Percentiles rank a stretch among this genome's conserved stretches.
Evolutionary conservation across 2,797 vertebrate species (phyloP).

Genomic region (Lithobates sylvaticus): DNA sequence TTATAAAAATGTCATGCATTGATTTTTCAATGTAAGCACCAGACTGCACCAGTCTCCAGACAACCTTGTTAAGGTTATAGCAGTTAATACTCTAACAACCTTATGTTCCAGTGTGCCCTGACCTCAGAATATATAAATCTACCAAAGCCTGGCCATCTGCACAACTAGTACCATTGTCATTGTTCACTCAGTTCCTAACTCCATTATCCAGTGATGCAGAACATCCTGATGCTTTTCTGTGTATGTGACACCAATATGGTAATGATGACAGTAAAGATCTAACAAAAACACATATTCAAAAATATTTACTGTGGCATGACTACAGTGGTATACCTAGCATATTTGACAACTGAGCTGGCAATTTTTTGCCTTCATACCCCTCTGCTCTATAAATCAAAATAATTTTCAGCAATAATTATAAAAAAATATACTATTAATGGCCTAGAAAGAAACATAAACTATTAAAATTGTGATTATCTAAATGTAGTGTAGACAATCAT

Average conservation of each 20-base stretch:
- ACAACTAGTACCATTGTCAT: not conserved
- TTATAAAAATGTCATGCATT: not conserved
- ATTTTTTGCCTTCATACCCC: too few species aligned
- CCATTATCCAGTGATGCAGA: conserved; percentile 36
- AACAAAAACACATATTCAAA: too few species aligned
- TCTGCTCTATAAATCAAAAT: too few species aligned
- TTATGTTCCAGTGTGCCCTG: conserved; percentile 15
- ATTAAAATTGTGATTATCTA: not conserved
- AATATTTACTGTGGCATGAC: not conserved
- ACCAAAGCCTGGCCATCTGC: conserved; percentile 32
- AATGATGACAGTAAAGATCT: not conserved
- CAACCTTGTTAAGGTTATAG: not conserved
- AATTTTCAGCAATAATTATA: too few species aligned
- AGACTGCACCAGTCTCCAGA: not conserved
- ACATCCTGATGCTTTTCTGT: not conserved
- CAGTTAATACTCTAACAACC: conserved; percentile 21
- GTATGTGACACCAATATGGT: not conserved
- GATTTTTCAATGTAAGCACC: not conserved
- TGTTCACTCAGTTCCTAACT: conserved; percentile 15
- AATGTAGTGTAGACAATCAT: not conserved
- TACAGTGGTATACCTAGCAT: not conserved
- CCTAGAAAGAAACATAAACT: too few species aligned
- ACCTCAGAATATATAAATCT: conserved; percentile 15
- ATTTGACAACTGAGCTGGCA: not conserved
- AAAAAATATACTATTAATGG: too few species aligned